These are phyloP conservation scores for Pangasius djambal DNA, from an alignment of 2,797 vertebrate species.

Conservation along the genomic window DNA sequence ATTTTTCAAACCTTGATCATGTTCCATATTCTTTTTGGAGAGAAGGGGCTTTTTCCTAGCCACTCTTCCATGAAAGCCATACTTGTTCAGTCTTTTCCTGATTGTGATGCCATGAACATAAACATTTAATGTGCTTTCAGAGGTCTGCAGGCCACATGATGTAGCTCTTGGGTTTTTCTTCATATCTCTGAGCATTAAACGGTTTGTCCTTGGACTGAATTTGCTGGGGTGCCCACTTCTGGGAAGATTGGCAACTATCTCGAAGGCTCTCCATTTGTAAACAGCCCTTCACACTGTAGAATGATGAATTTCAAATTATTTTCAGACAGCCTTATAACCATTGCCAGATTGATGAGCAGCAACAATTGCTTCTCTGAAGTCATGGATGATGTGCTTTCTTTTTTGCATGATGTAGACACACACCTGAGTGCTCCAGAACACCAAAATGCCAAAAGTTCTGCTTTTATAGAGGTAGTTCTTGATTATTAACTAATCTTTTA, in stretches of 20 bases:
- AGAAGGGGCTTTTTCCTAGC: background rate
- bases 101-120: background rate
- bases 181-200: background rate
- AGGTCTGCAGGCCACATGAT: background rate
- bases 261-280: background rate
- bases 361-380: background rate
- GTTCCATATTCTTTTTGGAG: background rate
- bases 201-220: background rate
- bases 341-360: background rate
- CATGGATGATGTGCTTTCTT: background rate
- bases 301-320: background rate
- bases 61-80: background rate
- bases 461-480: slow-evolving; percentile 1
- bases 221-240: too few species aligned
- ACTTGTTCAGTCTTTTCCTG: background rate
- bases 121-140: background rate
- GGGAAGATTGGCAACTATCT: background rate
- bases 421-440: background rate
- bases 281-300: background rate
- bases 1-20: background rate
- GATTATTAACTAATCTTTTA: background rate
- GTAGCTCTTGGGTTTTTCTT: background rate
- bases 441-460: background rate
- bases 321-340: background rate
- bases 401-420: background rate